phyloP scores from a whole-genome alignment of 2,888 invertebrate genomes.

The Sycophila texana region DNA sequence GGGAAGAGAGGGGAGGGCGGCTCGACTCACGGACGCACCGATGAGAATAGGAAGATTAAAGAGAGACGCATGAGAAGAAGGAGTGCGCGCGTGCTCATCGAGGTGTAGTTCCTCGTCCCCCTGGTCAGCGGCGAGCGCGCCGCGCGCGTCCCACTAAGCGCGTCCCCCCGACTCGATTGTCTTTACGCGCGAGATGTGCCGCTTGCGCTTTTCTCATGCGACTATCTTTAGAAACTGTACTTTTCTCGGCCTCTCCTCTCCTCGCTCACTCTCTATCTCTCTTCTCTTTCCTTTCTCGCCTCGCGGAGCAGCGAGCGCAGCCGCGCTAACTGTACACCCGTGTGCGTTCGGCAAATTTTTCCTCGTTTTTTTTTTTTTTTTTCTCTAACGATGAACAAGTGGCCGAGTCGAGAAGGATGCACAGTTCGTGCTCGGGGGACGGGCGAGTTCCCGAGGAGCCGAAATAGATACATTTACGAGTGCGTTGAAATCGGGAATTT shows the following conservation, averaged over 20 bases:
- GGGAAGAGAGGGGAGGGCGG: not conserved
- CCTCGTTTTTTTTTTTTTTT: no score
- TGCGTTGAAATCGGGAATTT: not conserved
- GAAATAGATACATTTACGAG: not conserved
- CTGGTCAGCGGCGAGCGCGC: constrained; percentile 65
- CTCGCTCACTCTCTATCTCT: not conserved
- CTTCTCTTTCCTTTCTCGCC: not conserved
- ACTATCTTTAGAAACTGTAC: constrained; percentile 44
- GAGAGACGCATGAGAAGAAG: constrained; percentile 58
- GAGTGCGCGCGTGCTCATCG: constrained; percentile 75
- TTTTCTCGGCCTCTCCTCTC: constrained; percentile 7
- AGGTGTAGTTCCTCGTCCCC: constrained; percentile 76
- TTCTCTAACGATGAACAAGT: not conserved
- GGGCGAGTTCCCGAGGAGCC: not conserved
- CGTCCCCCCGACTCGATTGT: constrained; percentile 44
- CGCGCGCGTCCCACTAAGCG: constrained; percentile 70
- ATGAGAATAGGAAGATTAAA: constrained; percentile 50
- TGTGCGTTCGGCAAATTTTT: no score
- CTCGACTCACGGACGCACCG: constrained; percentile 9
- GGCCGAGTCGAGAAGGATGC: not conserved
- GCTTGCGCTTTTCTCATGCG: constrained; percentile 45
- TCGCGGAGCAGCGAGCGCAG: not conserved
- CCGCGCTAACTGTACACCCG: no score
- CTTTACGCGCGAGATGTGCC: constrained; percentile 55
- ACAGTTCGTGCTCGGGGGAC: not conserved